These are phyloP conservation scores for Prunella strophiata DNA, from an alignment of 2,797 vertebrate species.

Conservation along the genomic window DNA sequence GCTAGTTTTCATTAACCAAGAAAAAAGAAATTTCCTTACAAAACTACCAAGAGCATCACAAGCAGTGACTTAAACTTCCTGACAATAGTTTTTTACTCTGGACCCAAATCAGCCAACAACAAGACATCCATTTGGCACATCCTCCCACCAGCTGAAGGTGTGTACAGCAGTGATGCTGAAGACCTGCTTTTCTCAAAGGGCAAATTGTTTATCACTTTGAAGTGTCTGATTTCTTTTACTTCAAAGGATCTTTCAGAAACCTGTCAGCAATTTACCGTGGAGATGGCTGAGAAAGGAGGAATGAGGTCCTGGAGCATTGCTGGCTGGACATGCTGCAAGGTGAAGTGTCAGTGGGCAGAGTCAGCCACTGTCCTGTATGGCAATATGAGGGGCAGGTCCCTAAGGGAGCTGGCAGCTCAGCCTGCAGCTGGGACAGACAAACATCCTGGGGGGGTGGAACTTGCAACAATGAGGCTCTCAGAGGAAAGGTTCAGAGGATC, in stretches of 20 bases:
- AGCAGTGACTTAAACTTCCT: neutral
- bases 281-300: neutral
- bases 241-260: neutral
- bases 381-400: neutral
- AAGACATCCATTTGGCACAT: neutral
- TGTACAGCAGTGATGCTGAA: neutral
- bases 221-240: neutral
- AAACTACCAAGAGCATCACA: neutral
- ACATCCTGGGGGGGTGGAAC: fast-evolving
- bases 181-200: neutral
- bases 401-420: neutral
- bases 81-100: neutral
- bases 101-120: neutral
- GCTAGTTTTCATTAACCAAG: neutral
- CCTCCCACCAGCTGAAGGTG: neutral
- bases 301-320: neutral
- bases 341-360: fast-evolving
- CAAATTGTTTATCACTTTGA: neutral
- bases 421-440: neutral
- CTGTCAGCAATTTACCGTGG: neutral
- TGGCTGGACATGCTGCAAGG: fast-evolving
- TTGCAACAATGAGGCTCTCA: neutral
- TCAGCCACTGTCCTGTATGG: neutral
- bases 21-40: neutral
- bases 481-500: neutral